These are phyloP conservation scores for Phthorimaea operculella DNA, from an alignment of 1,140 invertebrate genomes.

Conservation along the genomic window DNA sequence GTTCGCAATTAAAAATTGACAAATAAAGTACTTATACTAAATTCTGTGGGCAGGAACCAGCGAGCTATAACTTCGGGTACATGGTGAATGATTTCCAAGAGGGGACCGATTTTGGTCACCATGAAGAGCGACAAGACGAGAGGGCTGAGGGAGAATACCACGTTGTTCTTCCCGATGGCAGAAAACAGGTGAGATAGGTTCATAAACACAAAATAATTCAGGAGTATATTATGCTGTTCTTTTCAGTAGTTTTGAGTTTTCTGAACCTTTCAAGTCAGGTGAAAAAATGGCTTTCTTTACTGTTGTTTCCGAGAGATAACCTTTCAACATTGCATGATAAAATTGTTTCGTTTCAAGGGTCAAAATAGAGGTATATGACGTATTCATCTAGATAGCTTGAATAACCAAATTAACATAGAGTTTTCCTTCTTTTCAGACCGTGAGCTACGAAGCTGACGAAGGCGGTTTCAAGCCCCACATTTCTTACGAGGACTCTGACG, in stretches of 20 bases:
- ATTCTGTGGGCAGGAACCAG: conserved; percentile 65
- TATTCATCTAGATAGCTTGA: too few species aligned
- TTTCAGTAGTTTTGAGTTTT: too few species aligned
- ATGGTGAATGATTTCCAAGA: conserved; percentile 75
- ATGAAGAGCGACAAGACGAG: conserved; percentile 75
- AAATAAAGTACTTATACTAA: conserved; percentile 31
- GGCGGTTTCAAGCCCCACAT: conserved; percentile 82
- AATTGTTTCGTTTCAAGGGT: too few species aligned
- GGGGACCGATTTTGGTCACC: conserved; percentile 78
- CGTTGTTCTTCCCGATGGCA: conserved; percentile 80
- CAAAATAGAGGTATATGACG: too few species aligned
- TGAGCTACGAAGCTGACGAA: conserved; percentile 80
- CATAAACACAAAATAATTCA: too few species aligned
- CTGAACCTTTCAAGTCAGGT: too few species aligned
- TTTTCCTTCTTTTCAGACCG: conserved; percentile 63
- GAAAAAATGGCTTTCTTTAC: too few species aligned
- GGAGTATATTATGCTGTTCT: too few species aligned
- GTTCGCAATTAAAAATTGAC: too few species aligned
- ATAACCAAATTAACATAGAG: too few species aligned
- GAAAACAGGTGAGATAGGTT: conserved; percentile 69
- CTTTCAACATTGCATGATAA: too few species aligned
- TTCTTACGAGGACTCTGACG: conserved; percentile 56
- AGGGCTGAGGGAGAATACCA: conserved; percentile 77
- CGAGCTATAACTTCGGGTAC: conserved; percentile 81
- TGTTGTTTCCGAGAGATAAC: too few species aligned